Conservation (phyloP, 1,140 invertebrate species). For the Hyposmocoma kahamanoa region DNA sequence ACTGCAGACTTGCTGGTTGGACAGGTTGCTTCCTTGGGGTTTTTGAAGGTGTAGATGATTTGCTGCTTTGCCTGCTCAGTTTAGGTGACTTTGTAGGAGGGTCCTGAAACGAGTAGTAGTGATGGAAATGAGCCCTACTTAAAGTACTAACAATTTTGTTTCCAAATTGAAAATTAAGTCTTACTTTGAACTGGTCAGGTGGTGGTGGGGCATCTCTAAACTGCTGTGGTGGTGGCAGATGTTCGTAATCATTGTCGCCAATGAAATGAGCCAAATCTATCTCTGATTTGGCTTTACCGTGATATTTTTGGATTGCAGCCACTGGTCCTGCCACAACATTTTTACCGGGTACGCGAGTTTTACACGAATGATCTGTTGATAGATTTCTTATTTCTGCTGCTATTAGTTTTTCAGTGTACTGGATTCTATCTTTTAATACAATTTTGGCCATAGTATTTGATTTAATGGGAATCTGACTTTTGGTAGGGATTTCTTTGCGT, state of each 20-base stretch:
- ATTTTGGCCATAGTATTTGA: constrained; percentile 47
- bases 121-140: too few species aligned
- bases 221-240: constrained; percentile 88
- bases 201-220: constrained; percentile 86
- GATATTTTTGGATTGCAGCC: constrained; percentile 42
- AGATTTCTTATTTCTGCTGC: constrained; percentile 68
- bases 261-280: constrained; percentile 70
- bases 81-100: constrained; percentile 59
- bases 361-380: constrained; percentile 63
- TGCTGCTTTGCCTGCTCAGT: constrained; percentile 54
- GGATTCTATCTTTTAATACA: constrained; percentile 65
- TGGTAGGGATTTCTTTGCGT: constrained; percentile 63
- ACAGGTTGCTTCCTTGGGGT: constrained; percentile 34
- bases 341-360: constrained; percentile 37
- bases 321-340: constrained; percentile 23
- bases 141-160: too few species aligned
- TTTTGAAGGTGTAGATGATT: constrained; percentile 61
- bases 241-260: constrained; percentile 80
- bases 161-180: too few species aligned
- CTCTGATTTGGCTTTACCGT: constrained; percentile 74
- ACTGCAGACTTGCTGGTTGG: constrained; percentile 69
- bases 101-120: too few species aligned
- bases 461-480: constrained; percentile 33
- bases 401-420: constrained; percentile 70
- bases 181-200: constrained; percentile 80